Percentiles rank a stretch among this genome's conserved stretches.
Evolutionary conservation across 2,797 vertebrate genomes (phyloP).

Genomic region (Platalea minor): DNA sequence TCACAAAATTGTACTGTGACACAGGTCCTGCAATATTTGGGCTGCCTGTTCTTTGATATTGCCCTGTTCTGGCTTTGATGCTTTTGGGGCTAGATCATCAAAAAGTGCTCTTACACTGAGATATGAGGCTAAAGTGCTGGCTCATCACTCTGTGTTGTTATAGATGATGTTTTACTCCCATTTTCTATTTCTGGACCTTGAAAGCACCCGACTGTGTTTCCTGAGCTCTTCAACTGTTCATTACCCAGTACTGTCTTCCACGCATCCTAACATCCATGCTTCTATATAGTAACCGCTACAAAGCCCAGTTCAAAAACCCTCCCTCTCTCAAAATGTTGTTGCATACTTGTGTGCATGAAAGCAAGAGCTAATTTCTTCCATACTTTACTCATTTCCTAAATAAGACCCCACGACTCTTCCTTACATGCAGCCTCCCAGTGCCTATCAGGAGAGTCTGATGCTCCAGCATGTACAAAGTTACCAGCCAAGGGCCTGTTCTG

Average conservation of each 20-base stretch:
- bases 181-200: background rate
- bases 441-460: background rate
- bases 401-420: background rate
- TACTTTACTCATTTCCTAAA: background rate
- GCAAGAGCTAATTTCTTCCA: background rate
- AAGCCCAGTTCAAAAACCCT: background rate
- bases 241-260: background rate
- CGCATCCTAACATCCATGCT: background rate
- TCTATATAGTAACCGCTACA: background rate
- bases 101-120: background rate
- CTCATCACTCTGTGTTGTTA: background rate
- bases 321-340: background rate
- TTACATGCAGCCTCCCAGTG: background rate
- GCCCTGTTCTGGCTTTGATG: background rate
- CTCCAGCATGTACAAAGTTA: background rate
- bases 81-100: background rate
- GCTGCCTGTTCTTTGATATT: background rate
- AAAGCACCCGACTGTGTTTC: background rate
- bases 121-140: background rate
- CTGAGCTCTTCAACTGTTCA: background rate
- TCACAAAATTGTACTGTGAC: background rate
- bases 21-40: background rate
- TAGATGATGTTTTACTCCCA: background rate
- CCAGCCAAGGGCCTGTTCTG: background rate
- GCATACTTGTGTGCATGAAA: fast-evolving